A percentile compares a stretch with the other conserved stretches of the same genome.
Conservation (phyloP, 1,140 invertebrate genomes). For the Chrysomallon squamiferum region DNA sequence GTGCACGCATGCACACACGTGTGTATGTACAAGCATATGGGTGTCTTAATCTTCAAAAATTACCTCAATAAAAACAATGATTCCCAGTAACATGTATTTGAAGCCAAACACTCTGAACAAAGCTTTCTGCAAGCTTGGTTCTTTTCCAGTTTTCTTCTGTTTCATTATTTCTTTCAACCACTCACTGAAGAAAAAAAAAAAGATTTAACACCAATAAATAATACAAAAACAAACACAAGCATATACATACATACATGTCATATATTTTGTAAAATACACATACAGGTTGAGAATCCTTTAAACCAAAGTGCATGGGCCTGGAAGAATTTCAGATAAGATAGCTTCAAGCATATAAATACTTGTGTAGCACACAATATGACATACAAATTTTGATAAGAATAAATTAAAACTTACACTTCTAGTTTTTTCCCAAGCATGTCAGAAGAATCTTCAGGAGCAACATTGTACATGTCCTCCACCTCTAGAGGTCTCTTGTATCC, state of each 20-base stretch:
- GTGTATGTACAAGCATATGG: too few species aligned
- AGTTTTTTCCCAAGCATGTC: slow-evolving; percentile 44
- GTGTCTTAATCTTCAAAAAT: too few species aligned
- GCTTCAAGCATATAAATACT: background rate
- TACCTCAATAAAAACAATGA: slow-evolving; percentile 62
- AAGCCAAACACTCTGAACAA: slow-evolving; percentile 57
- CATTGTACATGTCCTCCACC: slow-evolving; percentile 56
- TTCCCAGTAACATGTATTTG: slow-evolving; percentile 58
- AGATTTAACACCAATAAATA: background rate
- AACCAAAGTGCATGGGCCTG: background rate
- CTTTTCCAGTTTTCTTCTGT: slow-evolving; percentile 19
- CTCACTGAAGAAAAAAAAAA: slow-evolving; percentile 38
- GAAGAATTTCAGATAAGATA: background rate
- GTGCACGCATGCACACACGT: background rate
- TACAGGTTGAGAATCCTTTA: background rate
- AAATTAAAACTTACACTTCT: slow-evolving; percentile 37
- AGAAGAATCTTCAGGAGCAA: slow-evolving; percentile 44
- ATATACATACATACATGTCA: background rate
- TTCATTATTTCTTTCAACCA: slow-evolving; percentile 62
- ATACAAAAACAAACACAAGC: background rate
- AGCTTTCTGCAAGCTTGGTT: slow-evolving; percentile 54
- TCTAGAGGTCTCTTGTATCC: slow-evolving; percentile 50
- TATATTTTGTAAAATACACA: background rate
- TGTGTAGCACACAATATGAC: background rate
- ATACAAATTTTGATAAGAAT: background rate